Evolutionary conservation across 2,888 invertebrate species (phyloP).

Genomic region (Phyto melanocephala): DNA sequence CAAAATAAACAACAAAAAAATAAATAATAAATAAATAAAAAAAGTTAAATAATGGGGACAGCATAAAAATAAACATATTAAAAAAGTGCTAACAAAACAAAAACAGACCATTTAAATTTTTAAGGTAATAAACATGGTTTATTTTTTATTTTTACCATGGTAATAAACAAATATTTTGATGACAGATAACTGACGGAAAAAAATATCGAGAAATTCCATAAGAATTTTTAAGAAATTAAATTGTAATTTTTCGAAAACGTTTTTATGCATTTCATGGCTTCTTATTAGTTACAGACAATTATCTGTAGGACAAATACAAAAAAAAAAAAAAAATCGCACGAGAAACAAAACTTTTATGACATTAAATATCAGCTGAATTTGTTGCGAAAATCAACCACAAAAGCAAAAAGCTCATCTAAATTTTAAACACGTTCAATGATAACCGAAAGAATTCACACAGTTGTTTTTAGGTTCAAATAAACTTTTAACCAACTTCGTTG

Average conservation of each 20-base stretch:
- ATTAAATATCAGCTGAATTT: conserved; percentile 35
- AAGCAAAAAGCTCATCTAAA: conserved; percentile 42
- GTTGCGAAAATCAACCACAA: background rate
- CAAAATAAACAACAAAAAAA: conserved; percentile 3
- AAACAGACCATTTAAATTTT: conserved; percentile 45
- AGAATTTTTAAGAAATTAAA: conserved; percentile 48
- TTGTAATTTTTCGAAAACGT: conserved; percentile 22
- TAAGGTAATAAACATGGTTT: conserved; percentile 50
- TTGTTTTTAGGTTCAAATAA: conserved; percentile 39
- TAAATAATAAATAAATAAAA: conserved; percentile 23
- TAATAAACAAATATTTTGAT: conserved; percentile 30
- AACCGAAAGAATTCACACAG: conserved; percentile 63
- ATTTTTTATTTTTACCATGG: too few species aligned
- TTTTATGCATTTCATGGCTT: conserved; percentile 11
- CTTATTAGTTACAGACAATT: conserved; percentile 41
- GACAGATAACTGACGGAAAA: conserved; percentile 5
- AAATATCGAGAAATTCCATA: conserved; percentile 15
- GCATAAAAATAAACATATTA: background rate
- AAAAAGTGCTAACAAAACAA: conserved; percentile 6
- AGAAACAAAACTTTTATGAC: conserved; percentile 37
- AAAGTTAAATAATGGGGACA: conserved; percentile 51
- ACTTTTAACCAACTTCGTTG: conserved; percentile 14
- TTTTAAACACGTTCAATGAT: conserved; percentile 56
- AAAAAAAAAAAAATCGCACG: background rate
- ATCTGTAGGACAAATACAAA: background rate